A percentile compares a stretch with the other conserved stretches of the same genome.
Evolutionary conservation across 1,140 invertebrate genomes (phyloP).

Genomic region (Drosophila sucinea): DNA sequence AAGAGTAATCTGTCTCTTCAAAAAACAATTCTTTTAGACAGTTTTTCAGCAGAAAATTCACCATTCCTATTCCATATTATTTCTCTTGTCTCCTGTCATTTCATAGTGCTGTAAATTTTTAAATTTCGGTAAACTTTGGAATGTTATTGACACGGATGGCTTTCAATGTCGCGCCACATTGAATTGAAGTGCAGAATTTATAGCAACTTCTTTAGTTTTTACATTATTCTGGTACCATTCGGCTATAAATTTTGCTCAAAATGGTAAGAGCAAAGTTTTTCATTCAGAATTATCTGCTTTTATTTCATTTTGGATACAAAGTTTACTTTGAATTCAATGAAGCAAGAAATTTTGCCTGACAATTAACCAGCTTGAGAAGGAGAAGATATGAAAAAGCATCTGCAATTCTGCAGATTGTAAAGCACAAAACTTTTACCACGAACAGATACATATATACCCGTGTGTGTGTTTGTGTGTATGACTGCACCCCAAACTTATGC

Average conservation of each 20-base stretch:
- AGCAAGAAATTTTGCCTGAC: constrained; percentile 69
- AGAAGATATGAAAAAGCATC: constrained; percentile 27
- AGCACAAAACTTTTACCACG: constrained; percentile 68
- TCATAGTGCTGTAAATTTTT: too few species aligned
- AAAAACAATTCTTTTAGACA: too few species aligned
- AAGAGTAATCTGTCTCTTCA: too few species aligned
- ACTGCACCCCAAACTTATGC: constrained; percentile 64
- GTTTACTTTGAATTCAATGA: constrained; percentile 71
- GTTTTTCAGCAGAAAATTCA: too few species aligned
- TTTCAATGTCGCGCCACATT: too few species aligned
- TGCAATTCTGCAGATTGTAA: constrained; percentile 65
- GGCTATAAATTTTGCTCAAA: constrained; percentile 8
- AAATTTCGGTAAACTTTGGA: too few species aligned
- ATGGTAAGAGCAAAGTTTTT: constrained; percentile 8
- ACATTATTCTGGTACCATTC: not conserved
- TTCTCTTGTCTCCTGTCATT: too few species aligned
- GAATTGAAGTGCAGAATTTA: too few species aligned
- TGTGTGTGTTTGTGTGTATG: constrained; percentile 23
- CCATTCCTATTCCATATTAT: too few species aligned
- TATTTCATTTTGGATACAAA: constrained; percentile 36
- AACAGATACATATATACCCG: constrained; percentile 62
- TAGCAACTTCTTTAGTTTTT: not conserved
- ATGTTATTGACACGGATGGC: too few species aligned
- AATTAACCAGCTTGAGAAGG: constrained; percentile 75
- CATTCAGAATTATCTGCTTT: constrained; percentile 6